phyloP scores from a whole-genome alignment of 2,113 vertebrate genomes.

The Tachycineta bicolor region DNA sequence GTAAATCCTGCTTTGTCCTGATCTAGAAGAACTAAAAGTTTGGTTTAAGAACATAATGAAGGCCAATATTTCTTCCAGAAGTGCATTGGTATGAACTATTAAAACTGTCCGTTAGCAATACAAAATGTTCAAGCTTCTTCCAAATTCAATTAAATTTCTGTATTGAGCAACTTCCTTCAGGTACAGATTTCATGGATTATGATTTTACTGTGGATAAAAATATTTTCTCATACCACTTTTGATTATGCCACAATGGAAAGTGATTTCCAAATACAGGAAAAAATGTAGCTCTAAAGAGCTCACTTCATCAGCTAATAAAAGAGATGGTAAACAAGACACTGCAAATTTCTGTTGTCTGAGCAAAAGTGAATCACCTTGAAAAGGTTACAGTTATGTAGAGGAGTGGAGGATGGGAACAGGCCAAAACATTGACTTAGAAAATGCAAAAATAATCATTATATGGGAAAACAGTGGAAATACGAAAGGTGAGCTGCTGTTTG shows the following conservation, averaged over 20 bases:
- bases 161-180: neutral
- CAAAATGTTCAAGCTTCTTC: neutral
- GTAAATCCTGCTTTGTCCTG: neutral
- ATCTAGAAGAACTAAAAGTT: neutral
- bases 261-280: neutral
- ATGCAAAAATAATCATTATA: neutral
- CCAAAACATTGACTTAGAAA: neutral
- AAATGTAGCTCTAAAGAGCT: neutral
- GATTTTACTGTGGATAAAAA: neutral
- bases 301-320: neutral
- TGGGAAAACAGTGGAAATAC: neutral
- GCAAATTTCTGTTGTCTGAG: neutral
- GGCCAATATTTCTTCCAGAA: neutral
- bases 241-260: neutral
- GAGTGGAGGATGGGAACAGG: neutral
- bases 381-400: neutral
- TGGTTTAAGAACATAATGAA: neutral
- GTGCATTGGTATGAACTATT: neutral
- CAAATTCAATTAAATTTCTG: neutral
- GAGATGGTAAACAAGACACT: neutral
- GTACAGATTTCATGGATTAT: neutral
- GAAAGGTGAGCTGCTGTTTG: neutral
- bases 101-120: neutral
- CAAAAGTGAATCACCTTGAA: neutral
- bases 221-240: neutral